Base-by-base conservation (phyloP, 2,113 vertebrate genomes). In the Gobius niger region DNA sequence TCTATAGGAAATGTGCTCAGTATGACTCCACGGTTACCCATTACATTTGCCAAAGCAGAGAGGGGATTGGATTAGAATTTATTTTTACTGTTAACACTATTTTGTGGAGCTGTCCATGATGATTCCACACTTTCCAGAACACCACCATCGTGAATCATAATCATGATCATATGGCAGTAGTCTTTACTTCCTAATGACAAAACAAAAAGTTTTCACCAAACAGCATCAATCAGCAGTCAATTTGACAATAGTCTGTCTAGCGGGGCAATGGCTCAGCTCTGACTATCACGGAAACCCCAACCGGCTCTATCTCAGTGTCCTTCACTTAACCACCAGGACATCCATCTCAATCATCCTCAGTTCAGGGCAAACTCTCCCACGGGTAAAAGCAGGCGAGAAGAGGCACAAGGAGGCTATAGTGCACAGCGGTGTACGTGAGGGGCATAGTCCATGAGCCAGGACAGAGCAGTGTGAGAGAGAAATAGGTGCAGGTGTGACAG, bases 321-420 rank as follows among this genome's bases (percentile, higher is more conserved):
- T 66, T 66, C 69, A 57, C 18, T 63, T 13, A 24, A 44, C 15
- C 49, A 70, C 54, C 40, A 1, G 67, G 24, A 66, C 73, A 63
- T 76, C 70, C 15, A 40, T 80, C 78, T 80, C 69, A 65, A 73
- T 76, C 73, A 68, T 52, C 73, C 34, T 64, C 52, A 9, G 69
- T 50, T 65, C 52, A 60, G 61, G 7, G 54, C 16, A 65, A 50
- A 42, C 15, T 40, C 51, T 62, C 68, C 69, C 61, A n/a, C 56
- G 57, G 69, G 72, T 2, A 2, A n/a, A 24, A 16, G 24, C n/a
- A 49, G 44, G 24, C 8, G 40, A 47, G 40, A 16, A 47, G 54
- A 61, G 18, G 47, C 42, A 68, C 47, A 47, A 61, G 46, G n/a
- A 41, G 44, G 10, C 24, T 15, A 15, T 47, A 54, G 57, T 50